Evolutionary conservation across 2,888 invertebrate species (phyloP), one percentile per base, ranked within the genome.

Genomic region (Sphaerophoria taeniata): DNA sequence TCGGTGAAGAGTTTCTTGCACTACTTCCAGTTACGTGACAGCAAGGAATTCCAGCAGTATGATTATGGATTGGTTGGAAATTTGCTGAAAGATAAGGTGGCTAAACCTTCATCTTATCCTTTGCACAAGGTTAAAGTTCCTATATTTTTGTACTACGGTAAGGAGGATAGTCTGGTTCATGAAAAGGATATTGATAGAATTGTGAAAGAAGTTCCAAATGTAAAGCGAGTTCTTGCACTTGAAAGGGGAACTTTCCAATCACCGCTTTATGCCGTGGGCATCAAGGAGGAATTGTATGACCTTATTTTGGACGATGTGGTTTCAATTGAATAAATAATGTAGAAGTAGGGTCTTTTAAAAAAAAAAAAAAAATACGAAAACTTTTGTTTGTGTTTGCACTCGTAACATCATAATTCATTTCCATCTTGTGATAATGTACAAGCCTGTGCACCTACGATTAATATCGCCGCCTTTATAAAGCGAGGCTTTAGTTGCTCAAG

Each of bases 11-110:
- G 89, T 53, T 70, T 90, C 4, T 83, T 87, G 61, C 90, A 90
- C 63, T 90, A 90, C 34, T 84, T 90, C 9, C 90, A 90, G 39
- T 88, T 90, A 60, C 89, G 89, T 60, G 83, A 90, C 4, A 89
- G 89, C 0, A 88, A 88, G 0, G 43, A 80, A 14, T 90, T 88
- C 84, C 88, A 89, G 6, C 87, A 88, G 36, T 90, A 89, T 14
- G 90, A 90, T 58, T 89, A 89, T 33, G 90, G 90, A 2, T 36
- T 4, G 2, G 1, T 33, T 1, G 87, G 89, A 7, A 90, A 90
- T 69, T 85, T 89, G 45, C 80, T 87, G n/a, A 83, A 81, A 0
- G 90, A 90, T n/a, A 81, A 88, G 43, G 87, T 0, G 60, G 87
- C 76, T 53, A 36, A 55, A 0, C 88, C 90, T 0, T 87, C 90